Conservation (phyloP, 2,888 invertebrate genomes). For the Aplocera efformata region DNA sequence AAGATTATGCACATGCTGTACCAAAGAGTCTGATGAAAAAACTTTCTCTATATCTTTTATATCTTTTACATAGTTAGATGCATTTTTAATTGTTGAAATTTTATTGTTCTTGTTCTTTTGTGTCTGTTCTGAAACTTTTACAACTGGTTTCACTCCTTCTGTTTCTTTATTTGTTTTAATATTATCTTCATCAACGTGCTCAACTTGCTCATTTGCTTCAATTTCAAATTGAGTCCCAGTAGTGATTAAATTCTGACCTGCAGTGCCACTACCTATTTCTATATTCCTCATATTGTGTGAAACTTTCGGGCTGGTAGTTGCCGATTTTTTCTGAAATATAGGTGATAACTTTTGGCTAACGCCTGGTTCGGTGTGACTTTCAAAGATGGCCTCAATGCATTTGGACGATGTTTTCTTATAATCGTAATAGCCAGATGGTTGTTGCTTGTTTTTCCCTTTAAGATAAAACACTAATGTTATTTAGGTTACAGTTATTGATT, state of each 20-base stretch:
- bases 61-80: constrained; percentile 14
- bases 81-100: constrained; percentile 16
- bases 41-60: constrained; percentile 30
- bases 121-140: constrained; percentile 22
- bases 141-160: constrained; percentile 18
- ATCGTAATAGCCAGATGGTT: constrained; percentile 36
- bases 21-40: constrained; percentile 57
- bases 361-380: constrained; percentile 33
- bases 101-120: constrained; percentile 22
- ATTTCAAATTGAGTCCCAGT: constrained; percentile 43
- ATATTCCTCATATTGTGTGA: constrained; percentile 30
- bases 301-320: constrained; percentile 42
- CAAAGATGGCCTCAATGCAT: constrained; percentile 49
- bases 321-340: constrained; percentile 46
- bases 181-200: constrained; percentile 11
- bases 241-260: constrained; percentile 31
- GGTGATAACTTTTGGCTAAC: constrained; percentile 56
- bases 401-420: constrained; percentile 54
- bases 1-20: constrained; percentile 60
- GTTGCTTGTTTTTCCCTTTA: constrained; percentile 41
- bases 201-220: constrained; percentile 10
- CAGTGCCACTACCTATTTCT: constrained; percentile 42
- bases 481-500: not conserved
- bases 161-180: constrained; percentile 5
- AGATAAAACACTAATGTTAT: constrained; percentile 15